Base-by-base conservation (phyloP, 2,113 vertebrate genomes). In the Accipiter cooperii region DNA sequence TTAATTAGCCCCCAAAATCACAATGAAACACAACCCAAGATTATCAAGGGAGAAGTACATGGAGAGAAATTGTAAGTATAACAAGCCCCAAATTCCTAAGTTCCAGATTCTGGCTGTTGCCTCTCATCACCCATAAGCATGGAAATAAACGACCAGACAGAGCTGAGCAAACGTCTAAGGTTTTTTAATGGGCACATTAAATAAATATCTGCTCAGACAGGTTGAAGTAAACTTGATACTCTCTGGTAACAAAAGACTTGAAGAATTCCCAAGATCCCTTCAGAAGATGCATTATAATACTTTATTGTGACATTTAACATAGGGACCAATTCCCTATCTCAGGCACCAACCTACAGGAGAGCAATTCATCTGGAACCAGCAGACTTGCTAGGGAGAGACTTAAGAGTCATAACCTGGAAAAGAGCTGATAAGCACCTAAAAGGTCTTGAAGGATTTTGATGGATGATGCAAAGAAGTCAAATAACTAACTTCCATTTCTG, bases 1-100 rank as follows among this genome's bases (percentile, higher is more conserved):
- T 70, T 94, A 96, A 98, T 96, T 94, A 92, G 88, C 54, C 34
- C 74, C 64, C 54, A 88, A 76, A 90, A 87, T 44, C 69, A 81
- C 52, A 75, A 73, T 2, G 2, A 95, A 91, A 40, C 1, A 0
- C 18, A 81, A 81, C 42, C n/a, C 52, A 58, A 69, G 61, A 80
- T 70, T 79, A 51, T 66, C 79, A 90, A 65, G 21, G 33, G 34
- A 93, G 33, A 92, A 77, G 24, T 12, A 64, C 1, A 1, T 0
- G 1, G 9, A 81, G 9, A 69, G 18, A 91, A 76, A 76, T 8
- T 34, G 8, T 21, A 76, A 79, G 22, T 38, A 31, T 21, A 61
- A 38, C 29, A 51, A 90, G 4, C 5, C 19, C 51, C 60, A 36
- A 31, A 44, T 71, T 85, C 40, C 51, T 34, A 44, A 8, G 13